Evolutionary conservation across 1,140 invertebrate genomes (phyloP), one percentile per base, ranked within the genome.

Genomic region (Apis florea): DNA sequence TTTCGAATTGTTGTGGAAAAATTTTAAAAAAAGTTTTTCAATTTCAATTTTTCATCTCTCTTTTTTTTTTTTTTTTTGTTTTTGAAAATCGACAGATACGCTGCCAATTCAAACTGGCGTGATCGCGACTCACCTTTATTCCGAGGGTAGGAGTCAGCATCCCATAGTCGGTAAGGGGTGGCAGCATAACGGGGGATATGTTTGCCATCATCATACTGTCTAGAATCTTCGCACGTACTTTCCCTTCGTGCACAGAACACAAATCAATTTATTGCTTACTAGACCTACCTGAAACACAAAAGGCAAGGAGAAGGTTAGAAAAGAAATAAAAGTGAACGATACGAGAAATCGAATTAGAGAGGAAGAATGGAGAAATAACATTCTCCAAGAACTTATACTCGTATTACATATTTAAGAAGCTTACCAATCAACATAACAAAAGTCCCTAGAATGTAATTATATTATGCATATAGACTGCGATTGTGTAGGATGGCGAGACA

Each of bases 171-270:
- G 93, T 91, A 54, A 93, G 88, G 64, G 93, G 90, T 77, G 92
- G 93, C 90, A 94, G 90, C 91, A 94, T 94, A 90, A 93, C 93
- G 84, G 93, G 93, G 85, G 92, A 92, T 90, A 93, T 89, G 89
- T 94, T 94, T 89, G 93, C 85, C 92, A 93, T 93, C 93, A 94
- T 94, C 93, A 94, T 93, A 92, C 88, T 94, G 92, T 92, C 91
- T 86, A 84, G 84, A 90, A 87, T 91, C 85, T 79, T 88, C 86
- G 76, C 82, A 86, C 77, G 82, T 85, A 88, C 84, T 81, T 89
- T 88, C 82, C 82, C 84, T 85, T 74, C 79, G 86, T 83, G 85
- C 88, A 88, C 82, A 70, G 86, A 88, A 85, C 83, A 89, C 85
- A 88, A 87, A 90, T 89, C 85, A 90, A 90, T 85, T 90, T 88